Percentiles rank a stretch among this genome's conserved stretches.
Conservation (phyloP, 2,113 vertebrate genomes). For the Symphodus melops region DNA sequence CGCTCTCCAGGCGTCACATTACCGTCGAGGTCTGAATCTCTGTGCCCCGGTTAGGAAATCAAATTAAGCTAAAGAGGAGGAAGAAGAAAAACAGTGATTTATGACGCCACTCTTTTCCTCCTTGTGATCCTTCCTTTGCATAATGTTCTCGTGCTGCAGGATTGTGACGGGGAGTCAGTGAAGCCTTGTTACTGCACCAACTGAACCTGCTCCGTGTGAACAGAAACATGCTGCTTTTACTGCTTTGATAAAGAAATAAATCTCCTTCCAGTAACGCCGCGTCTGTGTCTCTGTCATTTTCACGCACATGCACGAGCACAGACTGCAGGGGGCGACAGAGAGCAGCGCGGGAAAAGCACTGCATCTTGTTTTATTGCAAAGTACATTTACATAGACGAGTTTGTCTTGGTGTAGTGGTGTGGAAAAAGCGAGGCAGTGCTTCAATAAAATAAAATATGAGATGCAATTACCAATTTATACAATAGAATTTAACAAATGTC, state of each 20-base stretch:
- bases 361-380: too few species aligned
- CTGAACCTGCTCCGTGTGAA: conserved; percentile 71
- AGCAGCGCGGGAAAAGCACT: too few species aligned
- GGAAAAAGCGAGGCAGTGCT: too few species aligned
- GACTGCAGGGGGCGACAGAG: too few species aligned
- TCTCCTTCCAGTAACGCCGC: conserved; percentile 63
- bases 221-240: conserved; percentile 75
- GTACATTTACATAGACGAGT: too few species aligned
- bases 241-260: conserved; percentile 83
- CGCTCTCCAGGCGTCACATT: conserved; percentile 23
- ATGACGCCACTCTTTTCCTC: conserved; percentile 29
- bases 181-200: conserved; percentile 67
- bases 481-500: too few species aligned
- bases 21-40: conserved; percentile 54
- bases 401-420: too few species aligned
- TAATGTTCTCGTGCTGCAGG: conserved; percentile 63
- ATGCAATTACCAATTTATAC: too few species aligned
- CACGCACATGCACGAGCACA: not conserved
- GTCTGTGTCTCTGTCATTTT: conserved; percentile 11
- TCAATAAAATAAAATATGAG: too few species aligned
- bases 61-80: not conserved
- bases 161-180: conserved; percentile 53
- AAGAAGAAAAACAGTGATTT: conserved; percentile 29
- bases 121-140: conserved; percentile 56
- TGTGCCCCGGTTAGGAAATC: conserved; percentile 42